These are phyloP conservation scores for Scolanthus callimorphus DNA, from an alignment of 92 coral and sea anemone genomes.

Conservation along the genomic window DNA sequence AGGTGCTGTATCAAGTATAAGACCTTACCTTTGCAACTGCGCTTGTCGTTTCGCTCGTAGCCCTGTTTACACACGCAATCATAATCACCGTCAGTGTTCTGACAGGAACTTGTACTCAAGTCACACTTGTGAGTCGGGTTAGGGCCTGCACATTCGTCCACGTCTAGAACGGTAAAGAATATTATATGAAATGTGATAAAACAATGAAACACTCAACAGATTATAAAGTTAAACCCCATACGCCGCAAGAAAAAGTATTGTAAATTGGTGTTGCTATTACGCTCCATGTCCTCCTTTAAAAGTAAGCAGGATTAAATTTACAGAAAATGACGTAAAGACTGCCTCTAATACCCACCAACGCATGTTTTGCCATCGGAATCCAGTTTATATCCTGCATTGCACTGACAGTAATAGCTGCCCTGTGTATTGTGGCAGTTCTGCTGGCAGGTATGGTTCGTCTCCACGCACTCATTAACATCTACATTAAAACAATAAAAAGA, in stretches of 20 bases:
- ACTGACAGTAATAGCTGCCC: conserved; percentile 36
- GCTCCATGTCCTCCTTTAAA: too few species aligned
- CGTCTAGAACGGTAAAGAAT: conserved; percentile 23
- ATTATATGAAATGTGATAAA: background rate
- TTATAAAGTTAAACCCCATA: too few species aligned
- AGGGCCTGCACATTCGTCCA: conserved; percentile 37
- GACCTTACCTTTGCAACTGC: conserved; percentile 24
- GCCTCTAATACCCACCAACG: conserved; percentile 37
- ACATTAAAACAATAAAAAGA: background rate
- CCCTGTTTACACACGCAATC: conserved; percentile 45
- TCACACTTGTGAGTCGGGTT: conserved; percentile 18
- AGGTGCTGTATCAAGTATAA: too few species aligned
- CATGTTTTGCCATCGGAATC: conserved; percentile 28
- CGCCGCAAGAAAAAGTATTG: too few species aligned
- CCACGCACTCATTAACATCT: conserved; percentile 36
- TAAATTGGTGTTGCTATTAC: too few species aligned
- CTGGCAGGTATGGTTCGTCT: conserved; percentile 14
- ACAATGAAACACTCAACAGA: too few species aligned
- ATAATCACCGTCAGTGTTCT: conserved; percentile 41
- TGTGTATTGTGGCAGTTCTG: conserved; percentile 34
- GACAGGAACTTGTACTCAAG: conserved; percentile 34
- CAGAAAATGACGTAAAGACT: too few species aligned
- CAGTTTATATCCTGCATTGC: conserved; percentile 32
- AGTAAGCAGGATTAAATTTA: too few species aligned
- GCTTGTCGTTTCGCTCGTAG: conserved; percentile 10